phyloP scores from a whole-genome alignment of 37 sponge, comb jelly and placozoan genomes.

The Petrosia ficiformis region DNA sequence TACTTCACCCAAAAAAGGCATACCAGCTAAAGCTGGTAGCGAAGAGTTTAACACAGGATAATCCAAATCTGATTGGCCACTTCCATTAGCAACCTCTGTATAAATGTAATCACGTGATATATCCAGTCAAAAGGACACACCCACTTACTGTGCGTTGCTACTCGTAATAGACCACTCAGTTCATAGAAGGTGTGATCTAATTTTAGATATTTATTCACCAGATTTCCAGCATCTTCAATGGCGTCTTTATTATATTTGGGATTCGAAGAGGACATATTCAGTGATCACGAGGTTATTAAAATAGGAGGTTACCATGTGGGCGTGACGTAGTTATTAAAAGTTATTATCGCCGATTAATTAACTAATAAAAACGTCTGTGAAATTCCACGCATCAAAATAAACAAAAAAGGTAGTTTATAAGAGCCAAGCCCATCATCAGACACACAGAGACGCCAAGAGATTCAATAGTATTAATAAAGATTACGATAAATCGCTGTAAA shows the following conservation, averaged over 20 bases:
- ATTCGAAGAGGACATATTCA: background rate
- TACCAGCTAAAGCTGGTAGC: conserved; percentile 51
- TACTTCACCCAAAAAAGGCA: conserved; percentile 67
- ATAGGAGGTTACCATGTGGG: background rate
- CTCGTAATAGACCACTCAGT: conserved; percentile 59
- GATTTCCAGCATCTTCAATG: conserved; percentile 60
- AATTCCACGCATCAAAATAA: too few species aligned
- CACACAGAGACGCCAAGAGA: too few species aligned
- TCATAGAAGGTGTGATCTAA: conserved; percentile 52
- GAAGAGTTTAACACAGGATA: conserved; percentile 72
- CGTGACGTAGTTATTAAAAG: background rate
- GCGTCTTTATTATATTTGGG: conserved; percentile 16
- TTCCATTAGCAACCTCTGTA: conserved; percentile 49
- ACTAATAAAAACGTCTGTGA: too few species aligned
- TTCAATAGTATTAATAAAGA: too few species aligned
- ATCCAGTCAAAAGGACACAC: background rate
- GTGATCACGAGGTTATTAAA: background rate
- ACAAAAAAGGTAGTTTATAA: too few species aligned
- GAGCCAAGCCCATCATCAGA: too few species aligned
- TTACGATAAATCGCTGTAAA: too few species aligned
- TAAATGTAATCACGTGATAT: background rate
- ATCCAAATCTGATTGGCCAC: conserved; percentile 69
- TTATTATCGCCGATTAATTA: background rate
- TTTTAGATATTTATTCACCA: conserved; percentile 60
- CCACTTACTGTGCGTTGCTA: conserved; percentile 57